Evolutionary conservation across 2,888 invertebrate genomes (phyloP).

Genomic region (Calliscelio sp.): DNA sequence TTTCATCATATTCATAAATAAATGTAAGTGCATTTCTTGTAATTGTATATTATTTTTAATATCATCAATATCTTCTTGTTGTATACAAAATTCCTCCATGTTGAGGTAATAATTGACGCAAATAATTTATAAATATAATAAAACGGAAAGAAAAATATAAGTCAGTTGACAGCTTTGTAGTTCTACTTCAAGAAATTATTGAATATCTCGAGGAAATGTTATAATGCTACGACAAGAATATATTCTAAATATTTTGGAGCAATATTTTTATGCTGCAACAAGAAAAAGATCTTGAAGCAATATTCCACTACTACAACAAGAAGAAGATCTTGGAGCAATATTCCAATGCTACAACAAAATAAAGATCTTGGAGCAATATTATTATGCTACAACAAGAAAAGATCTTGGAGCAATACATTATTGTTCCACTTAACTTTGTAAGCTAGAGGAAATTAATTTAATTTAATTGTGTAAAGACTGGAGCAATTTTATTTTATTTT

Average conservation of each 20-base stretch:
- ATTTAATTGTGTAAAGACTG: too few species aligned
- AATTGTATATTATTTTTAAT: conserved; percentile 14
- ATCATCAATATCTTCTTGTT: conserved; percentile 7
- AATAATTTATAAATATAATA: neutral
- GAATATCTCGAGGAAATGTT: neutral
- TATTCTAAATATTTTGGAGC: neutral
- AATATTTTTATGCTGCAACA: conserved; percentile 2
- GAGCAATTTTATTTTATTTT: too few species aligned
- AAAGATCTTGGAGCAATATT: conserved; percentile 6
- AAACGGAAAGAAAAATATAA: too few species aligned
- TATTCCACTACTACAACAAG: too few species aligned
- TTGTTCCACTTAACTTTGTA: neutral
- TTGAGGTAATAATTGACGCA: neutral
- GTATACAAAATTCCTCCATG: neutral
- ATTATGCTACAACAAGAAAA: conserved; percentile 6
- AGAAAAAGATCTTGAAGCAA: neutral
- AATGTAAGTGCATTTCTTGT: conserved; percentile 12
- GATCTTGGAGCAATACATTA: neutral
- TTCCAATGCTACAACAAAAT: neutral
- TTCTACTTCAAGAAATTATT: neutral
- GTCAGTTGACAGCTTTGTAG: too few species aligned
- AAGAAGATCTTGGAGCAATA: too few species aligned
- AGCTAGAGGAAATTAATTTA: too few species aligned
- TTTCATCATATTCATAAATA: conserved; percentile 5
- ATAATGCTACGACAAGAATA: neutral